phyloP scores from a whole-genome alignment of 2,113 vertebrate genomes.

The Axis porcinus region DNA sequence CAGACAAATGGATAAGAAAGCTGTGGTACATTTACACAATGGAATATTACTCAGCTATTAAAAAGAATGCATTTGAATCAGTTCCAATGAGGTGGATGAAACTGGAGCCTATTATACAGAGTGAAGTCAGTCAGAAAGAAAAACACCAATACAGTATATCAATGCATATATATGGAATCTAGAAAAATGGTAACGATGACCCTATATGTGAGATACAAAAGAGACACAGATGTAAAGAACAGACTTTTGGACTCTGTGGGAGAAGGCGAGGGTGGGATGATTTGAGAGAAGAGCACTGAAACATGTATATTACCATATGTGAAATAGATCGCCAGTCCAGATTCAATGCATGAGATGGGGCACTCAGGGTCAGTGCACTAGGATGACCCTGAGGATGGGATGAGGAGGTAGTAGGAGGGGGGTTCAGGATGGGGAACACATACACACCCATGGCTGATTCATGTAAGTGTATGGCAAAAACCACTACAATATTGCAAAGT shows the following conservation, averaged over 20 bases:
- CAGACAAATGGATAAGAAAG: not conserved
- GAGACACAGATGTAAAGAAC: not conserved
- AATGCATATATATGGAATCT: not conserved
- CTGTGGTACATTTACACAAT: not conserved
- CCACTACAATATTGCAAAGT: not conserved
- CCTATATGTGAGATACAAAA: not conserved
- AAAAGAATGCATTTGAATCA: not conserved
- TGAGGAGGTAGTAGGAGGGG: not conserved
- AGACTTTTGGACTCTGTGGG: not conserved
- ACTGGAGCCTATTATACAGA: not conserved
- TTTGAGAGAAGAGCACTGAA: not conserved
- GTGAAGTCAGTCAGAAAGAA: not conserved
- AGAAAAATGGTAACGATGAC: not conserved
- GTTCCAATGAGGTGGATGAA: not conserved
- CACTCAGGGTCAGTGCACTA: fast-evolving
- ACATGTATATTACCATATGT: not conserved
- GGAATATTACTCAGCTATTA: not conserved
- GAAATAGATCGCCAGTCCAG: not conserved
- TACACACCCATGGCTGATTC: not conserved
- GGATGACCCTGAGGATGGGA: not conserved
- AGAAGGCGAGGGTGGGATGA: not conserved
- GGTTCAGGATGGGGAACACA: not conserved
- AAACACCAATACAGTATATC: not conserved
- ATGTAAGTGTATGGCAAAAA: not conserved
- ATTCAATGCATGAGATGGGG: not conserved